These are phyloP conservation scores for Indicator maculatus DNA, from an alignment of 2,113 vertebrate genomes.

Conservation along the genomic window DNA sequence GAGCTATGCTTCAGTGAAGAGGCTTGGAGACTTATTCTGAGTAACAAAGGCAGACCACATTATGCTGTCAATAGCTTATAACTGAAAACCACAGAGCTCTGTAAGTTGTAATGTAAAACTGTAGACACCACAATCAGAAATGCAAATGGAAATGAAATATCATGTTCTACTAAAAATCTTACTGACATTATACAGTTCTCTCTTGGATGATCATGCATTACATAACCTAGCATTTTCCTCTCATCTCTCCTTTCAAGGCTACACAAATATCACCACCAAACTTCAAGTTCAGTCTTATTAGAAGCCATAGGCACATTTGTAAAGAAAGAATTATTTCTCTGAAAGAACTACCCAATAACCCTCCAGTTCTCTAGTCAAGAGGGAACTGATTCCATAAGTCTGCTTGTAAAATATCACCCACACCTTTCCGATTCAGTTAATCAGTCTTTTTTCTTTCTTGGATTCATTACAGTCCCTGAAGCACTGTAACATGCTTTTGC, in stretches of 20 bases:
- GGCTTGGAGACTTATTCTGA: background rate
- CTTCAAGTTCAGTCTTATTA: background rate
- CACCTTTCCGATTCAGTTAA: constrained; percentile 46
- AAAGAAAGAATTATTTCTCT: constrained; percentile 1
- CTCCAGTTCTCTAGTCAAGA: background rate
- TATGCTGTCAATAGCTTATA: background rate
- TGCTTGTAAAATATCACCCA: constrained; percentile 8
- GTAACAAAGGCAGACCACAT: background rate
- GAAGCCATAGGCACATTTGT: background rate
- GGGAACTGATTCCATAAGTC: background rate
- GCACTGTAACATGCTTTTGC: constrained; percentile 40
- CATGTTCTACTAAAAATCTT: background rate
- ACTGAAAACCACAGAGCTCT: background rate
- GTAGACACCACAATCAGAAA: background rate
- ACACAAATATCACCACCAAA: background rate
- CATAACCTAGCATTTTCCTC: background rate
- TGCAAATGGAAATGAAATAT: background rate
- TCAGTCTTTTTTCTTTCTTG: background rate
- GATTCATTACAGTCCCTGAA: constrained; percentile 21
- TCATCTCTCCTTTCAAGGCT: background rate
- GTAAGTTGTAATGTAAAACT: background rate
- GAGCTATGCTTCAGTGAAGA: background rate
- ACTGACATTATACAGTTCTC: background rate
- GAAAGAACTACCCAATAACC: background rate
- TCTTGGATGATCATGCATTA: background rate